These are phyloP conservation scores for Galerucella pusilla DNA, from an alignment of 2,888 invertebrate genomes.

Conservation along the genomic window DNA sequence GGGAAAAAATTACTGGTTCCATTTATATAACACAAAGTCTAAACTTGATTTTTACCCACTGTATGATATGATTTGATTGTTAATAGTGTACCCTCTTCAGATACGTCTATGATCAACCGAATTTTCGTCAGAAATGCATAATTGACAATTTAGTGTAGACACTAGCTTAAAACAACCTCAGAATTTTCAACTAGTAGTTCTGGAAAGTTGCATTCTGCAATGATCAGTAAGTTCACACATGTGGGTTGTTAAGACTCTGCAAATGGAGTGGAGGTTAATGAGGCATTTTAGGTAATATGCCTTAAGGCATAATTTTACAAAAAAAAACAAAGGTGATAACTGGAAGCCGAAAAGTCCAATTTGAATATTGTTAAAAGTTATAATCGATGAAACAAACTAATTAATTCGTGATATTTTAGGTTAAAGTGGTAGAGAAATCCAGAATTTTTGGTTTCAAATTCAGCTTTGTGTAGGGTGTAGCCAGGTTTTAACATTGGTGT, in stretches of 20 bases:
- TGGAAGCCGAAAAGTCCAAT: too few relatives aligned
- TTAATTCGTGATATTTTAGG: too few relatives aligned
- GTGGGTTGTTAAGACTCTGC: slow-evolving; percentile 16
- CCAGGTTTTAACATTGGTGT: too few relatives aligned
- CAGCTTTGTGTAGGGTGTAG: too few relatives aligned
- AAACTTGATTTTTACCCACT: too few relatives aligned
- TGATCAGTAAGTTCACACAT: neutral
- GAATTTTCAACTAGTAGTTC: neutral
- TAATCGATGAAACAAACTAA: too few relatives aligned
- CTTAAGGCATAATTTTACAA: neutral
- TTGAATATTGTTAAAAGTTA: too few relatives aligned
- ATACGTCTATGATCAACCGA: neutral
- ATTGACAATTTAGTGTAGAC: slow-evolving; percentile 2
- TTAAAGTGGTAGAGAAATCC: too few relatives aligned
- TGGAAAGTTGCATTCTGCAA: neutral
- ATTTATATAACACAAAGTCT: too few relatives aligned
- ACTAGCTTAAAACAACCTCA: neutral
- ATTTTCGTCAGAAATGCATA: neutral
- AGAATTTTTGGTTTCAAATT: too few relatives aligned
- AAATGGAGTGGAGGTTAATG: neutral
- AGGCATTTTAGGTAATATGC: neutral
- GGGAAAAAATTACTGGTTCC: too few relatives aligned
- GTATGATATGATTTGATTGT: neutral
- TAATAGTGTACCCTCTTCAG: neutral
- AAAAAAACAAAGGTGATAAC: too few relatives aligned